phyloP scores from a whole-genome alignment of 2,797 vertebrate species.

The Gobionotothen gibberifrons region DNA sequence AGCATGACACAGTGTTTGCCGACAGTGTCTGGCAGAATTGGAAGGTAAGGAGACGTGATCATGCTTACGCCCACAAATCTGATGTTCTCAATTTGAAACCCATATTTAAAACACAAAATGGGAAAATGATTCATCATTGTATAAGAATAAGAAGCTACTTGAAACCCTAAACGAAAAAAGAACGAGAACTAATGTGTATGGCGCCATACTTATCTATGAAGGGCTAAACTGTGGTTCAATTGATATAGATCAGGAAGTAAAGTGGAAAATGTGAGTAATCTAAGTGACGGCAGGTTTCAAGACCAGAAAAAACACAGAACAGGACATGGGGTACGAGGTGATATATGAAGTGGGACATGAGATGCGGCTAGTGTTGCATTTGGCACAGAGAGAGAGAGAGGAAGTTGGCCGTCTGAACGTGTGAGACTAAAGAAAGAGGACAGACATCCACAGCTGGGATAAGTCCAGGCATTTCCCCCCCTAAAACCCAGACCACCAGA shows the following conservation, averaged over 20 bases:
- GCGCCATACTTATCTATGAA: neutral
- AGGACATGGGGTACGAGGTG: constrained; percentile 21
- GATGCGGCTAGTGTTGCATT: constrained; percentile 62
- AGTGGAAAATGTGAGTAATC: constrained; percentile 3
- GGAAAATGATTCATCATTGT: neutral
- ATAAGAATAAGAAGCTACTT: neutral
- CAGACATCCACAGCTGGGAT: constrained; percentile 63
- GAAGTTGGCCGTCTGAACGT: constrained; percentile 64
- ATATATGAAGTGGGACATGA: constrained; percentile 33
- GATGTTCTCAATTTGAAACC: constrained; percentile 25
- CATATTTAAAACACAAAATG: neutral
- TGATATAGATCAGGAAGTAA: constrained; percentile 6
- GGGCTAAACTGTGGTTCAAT: neutral
- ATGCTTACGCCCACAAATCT: constrained; percentile 17
- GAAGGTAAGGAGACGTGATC: constrained; percentile 44
- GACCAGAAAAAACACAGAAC: constrained; percentile 23
- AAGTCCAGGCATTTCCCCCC: constrained; percentile 40
- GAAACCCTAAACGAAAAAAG: neutral
- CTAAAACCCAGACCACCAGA: constrained; percentile 63
- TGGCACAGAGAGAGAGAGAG: constrained; percentile 53
- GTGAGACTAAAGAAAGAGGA: constrained; percentile 48
- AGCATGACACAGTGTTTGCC: constrained; percentile 71
- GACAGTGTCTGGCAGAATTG: constrained; percentile 25
- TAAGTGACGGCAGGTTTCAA: constrained; percentile 26
- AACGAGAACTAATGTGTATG: neutral